Evolutionary conservation across 2,797 vertebrate species (phyloP).

Genomic region (Onychomys arenicola): DNA sequence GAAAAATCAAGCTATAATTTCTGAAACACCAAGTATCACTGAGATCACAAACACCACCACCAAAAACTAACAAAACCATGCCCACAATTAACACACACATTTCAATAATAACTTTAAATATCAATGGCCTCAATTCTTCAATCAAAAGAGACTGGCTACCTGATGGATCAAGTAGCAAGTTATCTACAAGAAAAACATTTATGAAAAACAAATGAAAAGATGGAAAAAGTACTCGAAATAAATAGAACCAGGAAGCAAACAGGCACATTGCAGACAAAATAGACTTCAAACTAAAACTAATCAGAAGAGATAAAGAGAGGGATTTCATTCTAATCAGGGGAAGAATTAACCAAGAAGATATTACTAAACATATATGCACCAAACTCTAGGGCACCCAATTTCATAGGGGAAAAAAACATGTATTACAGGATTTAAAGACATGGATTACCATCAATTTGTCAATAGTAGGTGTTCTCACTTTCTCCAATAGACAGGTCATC

Average conservation of each 20-base stretch:
- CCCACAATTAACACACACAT: background rate
- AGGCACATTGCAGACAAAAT: background rate
- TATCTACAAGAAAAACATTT: background rate
- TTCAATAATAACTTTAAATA: background rate
- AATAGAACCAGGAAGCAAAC: background rate
- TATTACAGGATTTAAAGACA: background rate
- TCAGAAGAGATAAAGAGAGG: background rate
- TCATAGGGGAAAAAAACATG: background rate
- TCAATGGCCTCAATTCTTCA: background rate
- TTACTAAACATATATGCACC: background rate
- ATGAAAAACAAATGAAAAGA: background rate
- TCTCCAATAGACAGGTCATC: background rate
- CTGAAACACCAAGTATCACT: background rate
- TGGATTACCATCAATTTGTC: background rate
- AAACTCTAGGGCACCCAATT: background rate
- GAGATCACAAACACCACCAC: background rate
- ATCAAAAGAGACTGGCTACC: background rate
- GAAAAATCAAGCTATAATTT: background rate
- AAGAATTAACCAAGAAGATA: background rate
- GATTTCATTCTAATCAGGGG: background rate
- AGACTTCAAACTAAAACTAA: background rate
- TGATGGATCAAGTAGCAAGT: background rate
- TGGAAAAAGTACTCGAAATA: background rate
- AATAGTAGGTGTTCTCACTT: background rate
- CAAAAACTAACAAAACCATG: background rate